These are phyloP conservation scores for Micoletzkya japonica DNA, from an alignment of 2,888 invertebrate species.

Conservation along the genomic window DNA sequence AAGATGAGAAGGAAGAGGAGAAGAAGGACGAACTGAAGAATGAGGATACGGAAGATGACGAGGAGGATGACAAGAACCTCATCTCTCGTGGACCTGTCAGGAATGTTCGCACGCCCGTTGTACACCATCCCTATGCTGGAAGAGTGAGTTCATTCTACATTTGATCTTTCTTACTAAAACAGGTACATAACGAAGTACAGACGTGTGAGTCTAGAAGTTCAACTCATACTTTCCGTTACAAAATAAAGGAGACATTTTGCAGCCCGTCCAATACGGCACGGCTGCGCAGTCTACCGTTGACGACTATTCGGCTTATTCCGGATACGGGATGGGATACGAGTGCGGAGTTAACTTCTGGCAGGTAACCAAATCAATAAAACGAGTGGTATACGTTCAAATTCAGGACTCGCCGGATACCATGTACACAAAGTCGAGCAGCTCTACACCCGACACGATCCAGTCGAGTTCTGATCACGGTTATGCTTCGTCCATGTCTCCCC, in stretches of 20 bases:
- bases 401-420: conserved; percentile 33
- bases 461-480: conserved; percentile 34
- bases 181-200: no score
- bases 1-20: conserved; percentile 28
- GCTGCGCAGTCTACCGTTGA: conserved; percentile 37
- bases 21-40: conserved; percentile 20
- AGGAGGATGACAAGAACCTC: conserved; percentile 38
- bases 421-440: conserved; percentile 37
- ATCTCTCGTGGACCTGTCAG: conserved; percentile 60
- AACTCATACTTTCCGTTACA: no score
- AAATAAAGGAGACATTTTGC: not conserved
- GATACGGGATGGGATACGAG: conserved; percentile 51
- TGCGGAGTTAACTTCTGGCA: conserved; percentile 48
- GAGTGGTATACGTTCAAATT: conserved; percentile 9
- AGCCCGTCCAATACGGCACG: conserved; percentile 29
- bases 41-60: conserved; percentile 28
- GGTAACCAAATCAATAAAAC: conserved; percentile 27
- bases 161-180: no score
- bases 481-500: not conserved
- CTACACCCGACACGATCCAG: conserved; percentile 57
- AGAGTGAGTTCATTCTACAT: conserved; percentile 15
- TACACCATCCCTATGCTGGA: conserved; percentile 21
- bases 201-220: no score
- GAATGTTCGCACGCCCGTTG: conserved; percentile 31
- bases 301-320: conserved; percentile 44